phyloP scores from a whole-genome alignment of 2,888 invertebrate genomes.

The Exephanes ischioxanthus region DNA sequence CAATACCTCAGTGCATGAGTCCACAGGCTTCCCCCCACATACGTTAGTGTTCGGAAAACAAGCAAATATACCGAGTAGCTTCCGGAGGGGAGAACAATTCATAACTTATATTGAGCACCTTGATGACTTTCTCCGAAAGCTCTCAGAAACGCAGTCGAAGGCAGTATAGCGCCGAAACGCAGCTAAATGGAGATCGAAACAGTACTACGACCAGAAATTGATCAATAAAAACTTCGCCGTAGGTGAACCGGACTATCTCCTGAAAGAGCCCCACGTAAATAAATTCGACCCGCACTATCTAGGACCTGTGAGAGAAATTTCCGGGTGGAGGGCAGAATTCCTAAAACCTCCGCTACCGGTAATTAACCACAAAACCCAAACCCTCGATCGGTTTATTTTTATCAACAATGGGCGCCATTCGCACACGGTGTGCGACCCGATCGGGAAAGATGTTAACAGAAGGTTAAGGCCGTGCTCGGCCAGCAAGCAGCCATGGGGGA shows the following conservation, averaged over 20 bases:
- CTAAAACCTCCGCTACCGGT: too few relatives aligned
- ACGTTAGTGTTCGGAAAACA: constrained; percentile 29
- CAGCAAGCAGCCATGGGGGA: too few relatives aligned
- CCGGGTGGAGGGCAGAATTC: too few relatives aligned
- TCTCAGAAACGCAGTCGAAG: not conserved
- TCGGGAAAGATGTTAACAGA: too few relatives aligned
- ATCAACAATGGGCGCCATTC: too few relatives aligned
- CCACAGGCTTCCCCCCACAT: constrained; percentile 14
- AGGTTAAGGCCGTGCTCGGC: too few relatives aligned
- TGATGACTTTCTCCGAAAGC: not conserved
- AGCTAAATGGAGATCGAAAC: constrained; percentile 33
- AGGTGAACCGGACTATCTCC: constrained; percentile 23
- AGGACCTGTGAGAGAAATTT: too few relatives aligned
- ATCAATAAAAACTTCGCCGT: constrained; percentile 5
- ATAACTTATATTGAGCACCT: constrained; percentile 2
- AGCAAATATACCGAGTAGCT: constrained; percentile 12
- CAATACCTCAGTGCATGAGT: constrained; percentile 24
- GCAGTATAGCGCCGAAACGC: constrained; percentile 7
- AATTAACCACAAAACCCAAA: too few relatives aligned
- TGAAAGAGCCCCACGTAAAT: constrained; percentile 16
- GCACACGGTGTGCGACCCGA: too few relatives aligned
- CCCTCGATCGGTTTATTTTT: too few relatives aligned
- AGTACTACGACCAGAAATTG: constrained; percentile 45
- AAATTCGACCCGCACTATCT: constrained; percentile 45
- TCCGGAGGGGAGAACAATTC: not conserved